Base-by-base conservation (phyloP, 2,113 vertebrate genomes). In the Sorex araneus region DNA sequence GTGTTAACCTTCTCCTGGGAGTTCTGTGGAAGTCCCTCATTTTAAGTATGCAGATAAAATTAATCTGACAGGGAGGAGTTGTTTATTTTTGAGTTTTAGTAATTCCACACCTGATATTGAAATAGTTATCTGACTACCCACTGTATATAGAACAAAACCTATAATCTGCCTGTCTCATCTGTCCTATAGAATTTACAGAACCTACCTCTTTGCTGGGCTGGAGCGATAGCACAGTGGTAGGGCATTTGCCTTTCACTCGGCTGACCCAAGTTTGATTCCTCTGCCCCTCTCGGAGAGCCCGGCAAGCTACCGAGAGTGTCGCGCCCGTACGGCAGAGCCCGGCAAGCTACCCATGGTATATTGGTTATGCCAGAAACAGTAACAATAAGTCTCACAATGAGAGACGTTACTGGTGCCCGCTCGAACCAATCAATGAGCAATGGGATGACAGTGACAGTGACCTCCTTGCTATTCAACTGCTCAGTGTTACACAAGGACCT, bases 11-110 rank as follows among this genome's bases (percentile, higher is more conserved):
- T 84, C 76, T 93, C 84, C 69, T 92, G 67, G 91, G 94, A 89
- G 87, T 92, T 63, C 28, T 92, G 85, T 73, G 66, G 73, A 96
- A 93, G 60, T 95, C 30, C 66, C 75, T 73, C 60, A 89, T 88
- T 92, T 81, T 89, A 96, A 67, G 64, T 70, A 86, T 87, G 81
- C 93, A 95, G 83, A 87, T 84, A 94, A 94, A 97, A 96, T 87
- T 64, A 32, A 70, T 47, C 77, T 87, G 87, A 77, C 84, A 80
- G 5, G 1, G 64, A 84, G 70, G n/a, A 43, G 81, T 67, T 89
- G 94, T 50, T 77, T 82, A 57, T 93, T 90, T 95, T 96, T 90
- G 0, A 0, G 47, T 60, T 92, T 36, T 63, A 70, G n/a, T 67
- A 85, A 89, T 73, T 64, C 64, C 64, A 5, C 0, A 75, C 15